Evolutionary conservation across 1,140 invertebrate genomes (phyloP).

Genomic region (Telenomus remus): DNA sequence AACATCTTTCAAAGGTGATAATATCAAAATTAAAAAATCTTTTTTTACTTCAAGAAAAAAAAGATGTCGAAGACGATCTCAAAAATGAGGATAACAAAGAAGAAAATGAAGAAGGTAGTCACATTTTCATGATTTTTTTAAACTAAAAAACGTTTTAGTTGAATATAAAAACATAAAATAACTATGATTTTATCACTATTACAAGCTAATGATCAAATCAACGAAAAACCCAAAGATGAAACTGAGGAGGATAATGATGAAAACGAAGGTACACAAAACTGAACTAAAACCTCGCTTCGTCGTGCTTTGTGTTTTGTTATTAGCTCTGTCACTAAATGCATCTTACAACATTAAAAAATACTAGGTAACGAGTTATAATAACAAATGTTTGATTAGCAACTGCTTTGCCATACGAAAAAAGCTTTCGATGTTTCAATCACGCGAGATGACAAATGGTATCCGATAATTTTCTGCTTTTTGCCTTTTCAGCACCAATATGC

Average conservation of each 20-base stretch:
- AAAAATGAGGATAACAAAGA: background rate
- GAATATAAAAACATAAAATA: background rate
- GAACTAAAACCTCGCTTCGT: background rate
- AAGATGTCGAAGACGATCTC: background rate
- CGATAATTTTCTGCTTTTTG: too few species aligned
- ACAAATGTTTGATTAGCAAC: too few species aligned
- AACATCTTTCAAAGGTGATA: conserved; percentile 6
- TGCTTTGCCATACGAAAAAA: too few species aligned
- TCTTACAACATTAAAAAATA: background rate
- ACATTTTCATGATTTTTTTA: conserved; percentile 4
- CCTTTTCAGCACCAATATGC: too few species aligned
- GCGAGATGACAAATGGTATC: too few species aligned
- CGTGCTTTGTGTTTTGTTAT: background rate
- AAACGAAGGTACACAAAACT: conserved; percentile 13
- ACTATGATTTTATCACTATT: background rate
- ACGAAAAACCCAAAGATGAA: conserved; percentile 9
- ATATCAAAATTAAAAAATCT: conserved; percentile 4
- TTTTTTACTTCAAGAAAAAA: conserved; percentile 1
- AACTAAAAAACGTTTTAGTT: too few species aligned
- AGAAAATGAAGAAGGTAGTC: conserved; percentile 18
- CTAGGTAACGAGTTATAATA: too few species aligned
- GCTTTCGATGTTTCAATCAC: too few species aligned
- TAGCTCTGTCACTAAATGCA: background rate
- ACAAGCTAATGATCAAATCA: conserved; percentile 3
- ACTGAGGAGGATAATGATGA: conserved; percentile 41